Evolutionary conservation across 2,888 invertebrate genomes (phyloP).

Genomic region (Cerastoderma edule): DNA sequence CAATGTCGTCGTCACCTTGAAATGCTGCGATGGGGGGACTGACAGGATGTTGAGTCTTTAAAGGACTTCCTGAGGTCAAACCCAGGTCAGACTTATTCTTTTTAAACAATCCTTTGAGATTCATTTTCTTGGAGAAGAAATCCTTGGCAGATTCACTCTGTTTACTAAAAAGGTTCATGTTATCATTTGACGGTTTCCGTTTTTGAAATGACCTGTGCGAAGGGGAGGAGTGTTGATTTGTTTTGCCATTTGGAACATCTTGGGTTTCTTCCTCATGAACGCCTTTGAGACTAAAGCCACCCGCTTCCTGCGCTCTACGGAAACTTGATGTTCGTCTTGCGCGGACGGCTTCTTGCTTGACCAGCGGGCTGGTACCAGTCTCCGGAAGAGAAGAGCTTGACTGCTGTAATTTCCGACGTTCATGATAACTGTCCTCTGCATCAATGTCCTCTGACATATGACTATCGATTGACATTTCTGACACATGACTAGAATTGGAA

Average conservation of each 20-base stretch:
- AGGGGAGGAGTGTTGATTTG: constrained; percentile 67
- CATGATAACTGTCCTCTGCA: constrained; percentile 38
- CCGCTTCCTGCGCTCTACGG: constrained; percentile 61
- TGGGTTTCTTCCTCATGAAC: constrained; percentile 26
- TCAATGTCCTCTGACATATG: constrained; percentile 44
- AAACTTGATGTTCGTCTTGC: constrained; percentile 67
- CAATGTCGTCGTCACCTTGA: constrained; percentile 64
- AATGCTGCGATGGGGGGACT: constrained; percentile 66
- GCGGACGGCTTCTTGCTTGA: constrained; percentile 51
- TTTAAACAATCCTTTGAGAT: constrained; percentile 63
- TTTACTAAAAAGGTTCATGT: constrained; percentile 46
- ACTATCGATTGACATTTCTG: constrained; percentile 47
- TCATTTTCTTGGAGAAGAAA: constrained; percentile 63
- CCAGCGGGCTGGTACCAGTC: constrained; percentile 38
- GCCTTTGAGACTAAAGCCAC: constrained; percentile 31
- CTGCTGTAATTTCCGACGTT: constrained; percentile 21
- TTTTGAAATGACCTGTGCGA: constrained; percentile 73
- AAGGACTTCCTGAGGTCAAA: constrained; percentile 37
- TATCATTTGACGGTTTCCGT: constrained; percentile 68
- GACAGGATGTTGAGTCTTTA: constrained; percentile 49
- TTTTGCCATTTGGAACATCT: constrained; percentile 31
- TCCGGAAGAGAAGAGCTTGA: constrained; percentile 60
- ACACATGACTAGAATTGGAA: constrained; percentile 45
- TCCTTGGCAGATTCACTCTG: constrained; percentile 63
- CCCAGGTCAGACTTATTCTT: constrained; percentile 59